A percentile compares a stretch with the other conserved stretches of the same genome.
These are phyloP conservation scores for Drosophila buzzatii DNA, from an alignment of 2,888 invertebrate species.

Conservation along the genomic window DNA sequence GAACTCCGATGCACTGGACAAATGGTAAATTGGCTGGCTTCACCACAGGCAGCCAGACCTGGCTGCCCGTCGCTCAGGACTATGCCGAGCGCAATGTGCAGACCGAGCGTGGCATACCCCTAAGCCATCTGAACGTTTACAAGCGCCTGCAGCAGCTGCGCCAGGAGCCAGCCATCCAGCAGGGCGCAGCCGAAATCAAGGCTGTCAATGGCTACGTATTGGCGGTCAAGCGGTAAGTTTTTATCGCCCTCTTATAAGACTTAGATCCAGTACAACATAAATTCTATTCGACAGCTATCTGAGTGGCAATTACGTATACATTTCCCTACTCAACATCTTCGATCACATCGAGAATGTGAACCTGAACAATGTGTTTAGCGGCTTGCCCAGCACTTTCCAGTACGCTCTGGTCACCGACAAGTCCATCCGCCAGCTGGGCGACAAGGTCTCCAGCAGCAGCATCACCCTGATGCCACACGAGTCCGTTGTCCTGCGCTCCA, in stretches of 20 bases:
- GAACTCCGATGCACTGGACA: slow-evolving; percentile 89
- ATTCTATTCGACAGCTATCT: slow-evolving; percentile 51
- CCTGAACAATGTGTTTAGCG: slow-evolving; percentile 73
- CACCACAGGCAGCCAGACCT: slow-evolving; percentile 75
- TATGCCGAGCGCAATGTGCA: slow-evolving; percentile 87
- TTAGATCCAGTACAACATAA: background rate
- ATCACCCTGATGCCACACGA: slow-evolving; percentile 77
- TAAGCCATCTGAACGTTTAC: slow-evolving; percentile 88
- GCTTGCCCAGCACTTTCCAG: slow-evolving; percentile 67
- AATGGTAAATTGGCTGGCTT: slow-evolving; percentile 82
- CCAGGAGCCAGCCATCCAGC: slow-evolving; percentile 85
- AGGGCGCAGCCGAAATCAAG: slow-evolving; percentile 86
- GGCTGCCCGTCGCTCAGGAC: slow-evolving; percentile 86
- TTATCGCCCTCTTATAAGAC: background rate
- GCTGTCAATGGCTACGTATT: slow-evolving; percentile 85
- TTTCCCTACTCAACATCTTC: slow-evolving; percentile 86
- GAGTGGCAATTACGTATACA: slow-evolving; percentile 77
- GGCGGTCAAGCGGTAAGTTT: slow-evolving; percentile 82
- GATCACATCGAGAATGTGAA: slow-evolving; percentile 82
- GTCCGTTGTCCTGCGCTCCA: slow-evolving; percentile 74
- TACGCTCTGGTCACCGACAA: slow-evolving; percentile 79
- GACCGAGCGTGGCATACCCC: slow-evolving; percentile 84
- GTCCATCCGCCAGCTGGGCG: slow-evolving; percentile 75
- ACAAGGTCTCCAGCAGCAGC: slow-evolving; percentile 60
- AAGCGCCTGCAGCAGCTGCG: slow-evolving; percentile 86